Conservation (phyloP, 2,888 invertebrate species). For the Nephrocerus scutellatus region DNA sequence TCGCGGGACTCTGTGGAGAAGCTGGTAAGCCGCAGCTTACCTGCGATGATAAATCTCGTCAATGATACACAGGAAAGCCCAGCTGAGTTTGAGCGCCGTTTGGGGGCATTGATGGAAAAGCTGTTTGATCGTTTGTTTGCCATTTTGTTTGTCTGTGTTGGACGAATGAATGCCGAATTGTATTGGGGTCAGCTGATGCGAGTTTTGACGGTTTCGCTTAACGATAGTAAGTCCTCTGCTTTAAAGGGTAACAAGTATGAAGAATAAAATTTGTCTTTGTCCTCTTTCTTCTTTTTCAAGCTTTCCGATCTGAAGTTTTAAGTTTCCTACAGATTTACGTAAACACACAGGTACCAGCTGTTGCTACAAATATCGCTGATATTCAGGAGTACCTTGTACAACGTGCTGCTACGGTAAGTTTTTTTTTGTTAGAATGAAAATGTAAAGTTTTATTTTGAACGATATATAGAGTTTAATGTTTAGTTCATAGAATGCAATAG, state of each 20-base stretch:
- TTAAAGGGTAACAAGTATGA: constrained; percentile 30
- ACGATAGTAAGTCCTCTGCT: constrained; percentile 14
- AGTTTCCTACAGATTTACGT: constrained; percentile 33
- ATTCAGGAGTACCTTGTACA: constrained; percentile 35
- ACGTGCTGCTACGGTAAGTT: constrained; percentile 25
- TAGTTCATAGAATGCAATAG: no score
- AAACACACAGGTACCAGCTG: constrained; percentile 31
- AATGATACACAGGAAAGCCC: constrained; percentile 25
- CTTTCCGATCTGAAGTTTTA: constrained; percentile 35
- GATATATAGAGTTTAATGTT: no score
- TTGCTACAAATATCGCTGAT: constrained; percentile 27
- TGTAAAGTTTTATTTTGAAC: constrained; percentile 1
- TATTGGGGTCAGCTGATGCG: constrained; percentile 42
- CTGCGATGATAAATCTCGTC: constrained; percentile 34
- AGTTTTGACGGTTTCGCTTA: constrained; percentile 27
- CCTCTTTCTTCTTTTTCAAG: constrained; percentile 19
- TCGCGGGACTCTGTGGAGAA: constrained; percentile 43
- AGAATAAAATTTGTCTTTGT: background rate
- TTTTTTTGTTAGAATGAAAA: background rate
- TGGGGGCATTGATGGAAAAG: constrained; percentile 35
- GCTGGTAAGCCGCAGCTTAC: constrained; percentile 36
- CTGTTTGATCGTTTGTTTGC: constrained; percentile 40
- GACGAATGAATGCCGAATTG: constrained; percentile 38
- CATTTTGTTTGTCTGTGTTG: constrained; percentile 41
- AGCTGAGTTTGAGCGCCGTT: constrained; percentile 34